Evolutionary conservation across 1,140 invertebrate species (phyloP).

Genomic region (Platorchestia sp.): DNA sequence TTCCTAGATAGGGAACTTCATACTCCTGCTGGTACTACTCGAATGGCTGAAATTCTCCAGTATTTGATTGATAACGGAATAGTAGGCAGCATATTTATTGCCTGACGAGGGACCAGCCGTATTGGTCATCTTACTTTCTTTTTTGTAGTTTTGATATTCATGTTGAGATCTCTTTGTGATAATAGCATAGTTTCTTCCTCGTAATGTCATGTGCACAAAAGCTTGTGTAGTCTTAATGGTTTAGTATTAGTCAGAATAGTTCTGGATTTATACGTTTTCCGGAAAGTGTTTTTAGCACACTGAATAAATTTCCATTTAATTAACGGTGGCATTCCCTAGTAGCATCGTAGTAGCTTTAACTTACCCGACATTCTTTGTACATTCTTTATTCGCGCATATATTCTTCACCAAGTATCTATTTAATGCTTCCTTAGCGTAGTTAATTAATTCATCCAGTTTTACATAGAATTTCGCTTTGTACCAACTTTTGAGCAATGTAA

Average conservation of each 20-base stretch:
- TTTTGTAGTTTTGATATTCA: neutral
- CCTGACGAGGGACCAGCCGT: slow-evolving; percentile 44
- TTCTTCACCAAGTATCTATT: neutral
- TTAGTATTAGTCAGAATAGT: neutral
- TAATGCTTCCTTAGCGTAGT: neutral
- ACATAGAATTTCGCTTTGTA: neutral
- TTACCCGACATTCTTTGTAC: neutral
- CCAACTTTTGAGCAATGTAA: neutral
- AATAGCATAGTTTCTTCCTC: neutral
- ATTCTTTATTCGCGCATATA: neutral
- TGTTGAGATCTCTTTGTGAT: neutral
- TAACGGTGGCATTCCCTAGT: neutral
- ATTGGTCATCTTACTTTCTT: neutral
- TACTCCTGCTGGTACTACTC: slow-evolving; percentile 57
- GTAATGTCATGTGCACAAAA: slow-evolving; percentile 7
- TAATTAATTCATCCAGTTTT: neutral
- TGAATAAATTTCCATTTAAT: neutral
- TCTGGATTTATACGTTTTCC: neutral
- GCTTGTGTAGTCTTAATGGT: neutral
- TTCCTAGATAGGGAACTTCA: slow-evolving; percentile 64
- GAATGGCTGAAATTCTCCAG: slow-evolving; percentile 60
- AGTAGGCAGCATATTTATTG: slow-evolving; percentile 65
- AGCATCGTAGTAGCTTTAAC: neutral
- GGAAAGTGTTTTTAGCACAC: no score
- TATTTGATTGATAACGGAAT: slow-evolving; percentile 67